Percentiles rank a stretch among this genome's conserved stretches.
Evolutionary conservation across 2,888 invertebrate genomes (phyloP).

Genomic region (Leistus spinibarbis): DNA sequence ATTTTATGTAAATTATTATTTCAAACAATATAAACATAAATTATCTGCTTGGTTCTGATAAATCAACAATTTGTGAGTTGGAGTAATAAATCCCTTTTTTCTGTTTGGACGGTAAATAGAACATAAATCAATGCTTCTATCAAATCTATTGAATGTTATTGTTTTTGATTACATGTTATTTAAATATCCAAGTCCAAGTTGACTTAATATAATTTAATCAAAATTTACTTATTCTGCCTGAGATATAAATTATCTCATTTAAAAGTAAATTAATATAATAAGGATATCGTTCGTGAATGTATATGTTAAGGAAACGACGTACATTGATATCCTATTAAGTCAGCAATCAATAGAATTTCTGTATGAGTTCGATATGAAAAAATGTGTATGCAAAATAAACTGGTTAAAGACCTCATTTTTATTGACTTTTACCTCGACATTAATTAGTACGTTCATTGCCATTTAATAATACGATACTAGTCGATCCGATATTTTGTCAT

Average conservation of each 20-base stretch:
- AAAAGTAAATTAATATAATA: not conserved
- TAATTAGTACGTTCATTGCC: constrained; percentile 16
- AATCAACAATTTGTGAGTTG: not conserved
- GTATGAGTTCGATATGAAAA: not conserved
- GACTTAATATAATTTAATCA: not conserved
- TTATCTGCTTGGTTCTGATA: too few species aligned
- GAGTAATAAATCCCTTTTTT: not conserved
- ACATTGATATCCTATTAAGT: not conserved
- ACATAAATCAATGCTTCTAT: not conserved
- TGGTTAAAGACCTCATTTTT: constrained; percentile 12
- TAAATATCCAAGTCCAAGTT: constrained; percentile 1
- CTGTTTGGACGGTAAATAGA: too few species aligned
- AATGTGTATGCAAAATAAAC: not conserved
- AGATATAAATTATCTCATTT: not conserved
- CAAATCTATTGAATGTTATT: too few species aligned
- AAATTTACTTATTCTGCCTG: not conserved
- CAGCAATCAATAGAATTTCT: not conserved
- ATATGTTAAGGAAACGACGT: not conserved
- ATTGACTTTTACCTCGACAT: constrained; percentile 25
- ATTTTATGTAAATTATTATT: too few species aligned
- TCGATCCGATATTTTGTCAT: not conserved
- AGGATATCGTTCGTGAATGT: not conserved
- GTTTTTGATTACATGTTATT: not conserved
- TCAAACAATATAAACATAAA: too few species aligned
- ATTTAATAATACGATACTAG: not conserved